These are phyloP conservation scores for Xanthorhoe designata DNA, from an alignment of 2,888 invertebrate genomes.

Conservation along the genomic window DNA sequence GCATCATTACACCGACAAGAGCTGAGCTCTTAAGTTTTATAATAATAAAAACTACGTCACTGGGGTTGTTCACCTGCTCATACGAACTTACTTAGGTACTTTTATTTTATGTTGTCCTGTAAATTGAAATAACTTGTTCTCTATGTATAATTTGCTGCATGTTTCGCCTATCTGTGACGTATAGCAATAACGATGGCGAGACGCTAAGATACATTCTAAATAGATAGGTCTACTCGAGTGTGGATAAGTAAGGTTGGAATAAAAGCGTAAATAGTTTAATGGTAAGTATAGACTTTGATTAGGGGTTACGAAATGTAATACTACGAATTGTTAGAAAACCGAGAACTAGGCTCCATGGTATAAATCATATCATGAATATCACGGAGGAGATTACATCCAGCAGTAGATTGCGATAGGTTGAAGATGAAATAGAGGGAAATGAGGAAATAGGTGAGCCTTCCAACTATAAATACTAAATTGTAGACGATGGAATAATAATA, in stretches of 20 bases:
- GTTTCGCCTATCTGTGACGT: constrained; percentile 1
- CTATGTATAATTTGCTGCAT: not conserved
- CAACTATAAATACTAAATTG: too few species aligned
- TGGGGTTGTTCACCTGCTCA: too few species aligned
- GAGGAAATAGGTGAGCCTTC: too few species aligned
- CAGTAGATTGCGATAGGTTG: too few species aligned
- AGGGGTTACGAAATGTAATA: too few species aligned
- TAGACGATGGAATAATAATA: too few species aligned
- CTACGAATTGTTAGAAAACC: not conserved
- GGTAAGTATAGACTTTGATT: not conserved
- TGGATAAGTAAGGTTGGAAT: constrained; percentile 12
- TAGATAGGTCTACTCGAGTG: constrained; percentile 7
- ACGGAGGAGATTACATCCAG: not conserved
- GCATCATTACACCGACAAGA: too few species aligned
- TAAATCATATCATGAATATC: not conserved
- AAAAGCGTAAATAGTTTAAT: constrained; percentile 8
- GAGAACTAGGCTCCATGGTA: not conserved
- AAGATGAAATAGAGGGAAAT: too few species aligned
- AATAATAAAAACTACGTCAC: too few species aligned
- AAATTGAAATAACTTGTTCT: not conserved
- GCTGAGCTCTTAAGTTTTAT: too few species aligned
- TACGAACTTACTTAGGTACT: too few species aligned
- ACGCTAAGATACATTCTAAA: constrained; percentile 10
- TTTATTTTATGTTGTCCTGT: too few species aligned
- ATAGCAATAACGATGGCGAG: constrained; percentile 7